These are phyloP conservation scores for Dynastes tityus DNA, from an alignment of 2,888 invertebrate genomes.

Conservation along the genomic window DNA sequence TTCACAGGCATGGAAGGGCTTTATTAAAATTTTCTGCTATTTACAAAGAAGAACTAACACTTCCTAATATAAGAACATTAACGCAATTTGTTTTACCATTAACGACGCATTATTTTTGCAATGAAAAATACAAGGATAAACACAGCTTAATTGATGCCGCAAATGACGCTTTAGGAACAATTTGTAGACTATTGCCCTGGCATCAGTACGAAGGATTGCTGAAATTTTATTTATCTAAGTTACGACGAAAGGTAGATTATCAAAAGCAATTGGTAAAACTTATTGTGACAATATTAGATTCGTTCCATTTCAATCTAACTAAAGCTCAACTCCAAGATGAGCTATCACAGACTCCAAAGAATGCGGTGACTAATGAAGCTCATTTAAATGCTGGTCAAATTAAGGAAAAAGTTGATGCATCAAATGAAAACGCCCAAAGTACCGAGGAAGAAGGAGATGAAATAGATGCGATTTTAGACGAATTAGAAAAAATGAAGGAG, in stretches of 20 bases:
- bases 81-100: constrained; percentile 91
- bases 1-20: constrained; percentile 89
- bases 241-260: constrained; percentile 81
- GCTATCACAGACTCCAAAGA: constrained; percentile 66
- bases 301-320: constrained; percentile 92
- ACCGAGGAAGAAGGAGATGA: constrained; percentile 58
- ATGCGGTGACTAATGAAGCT: constrained; percentile 62
- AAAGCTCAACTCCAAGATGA: constrained; percentile 70
- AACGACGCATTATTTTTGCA: constrained; percentile 84
- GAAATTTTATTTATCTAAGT: constrained; percentile 84
- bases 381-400: not conserved
- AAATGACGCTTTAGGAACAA: constrained; percentile 84
- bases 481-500: constrained; percentile 55
- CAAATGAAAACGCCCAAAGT: constrained; percentile 54
- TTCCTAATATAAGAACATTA: constrained; percentile 80
- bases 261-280: constrained; percentile 89
- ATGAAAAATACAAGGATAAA: constrained; percentile 83
- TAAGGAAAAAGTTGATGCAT: constrained; percentile 58
- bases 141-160: constrained; percentile 89
- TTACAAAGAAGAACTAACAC: constrained; percentile 75
- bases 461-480: constrained; percentile 56
- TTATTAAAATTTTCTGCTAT: constrained; percentile 82
- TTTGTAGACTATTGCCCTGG: constrained; percentile 90
- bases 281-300: constrained; percentile 86
- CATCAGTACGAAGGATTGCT: constrained; percentile 88